Evolutionary conservation across 2,113 vertebrate species (phyloP).

Genomic region (Puffinus mauretanicus): DNA sequence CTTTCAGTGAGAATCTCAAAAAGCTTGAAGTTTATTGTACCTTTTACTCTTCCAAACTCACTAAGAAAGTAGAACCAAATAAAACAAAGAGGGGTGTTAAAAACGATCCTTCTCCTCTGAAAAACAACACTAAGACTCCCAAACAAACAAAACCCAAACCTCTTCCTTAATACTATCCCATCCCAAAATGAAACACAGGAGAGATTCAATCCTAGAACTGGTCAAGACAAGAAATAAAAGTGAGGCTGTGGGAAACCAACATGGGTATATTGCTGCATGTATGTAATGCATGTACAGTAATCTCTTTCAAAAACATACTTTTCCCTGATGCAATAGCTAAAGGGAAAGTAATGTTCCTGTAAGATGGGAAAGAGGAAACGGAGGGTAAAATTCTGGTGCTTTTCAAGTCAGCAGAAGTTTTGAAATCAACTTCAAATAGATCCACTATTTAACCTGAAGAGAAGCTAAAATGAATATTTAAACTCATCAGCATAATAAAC

Average conservation of each 20-base stretch:
- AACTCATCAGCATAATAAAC: conserved; percentile 8
- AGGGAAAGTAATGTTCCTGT: neutral
- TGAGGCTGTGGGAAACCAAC: neutral
- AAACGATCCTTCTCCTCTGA: neutral
- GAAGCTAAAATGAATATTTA: conserved; percentile 30
- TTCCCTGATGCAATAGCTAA: neutral
- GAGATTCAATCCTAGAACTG: neutral
- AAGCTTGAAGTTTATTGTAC: neutral
- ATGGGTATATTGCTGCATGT: neutral
- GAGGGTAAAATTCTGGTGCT: neutral
- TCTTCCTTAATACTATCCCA: neutral
- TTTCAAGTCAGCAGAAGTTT: neutral
- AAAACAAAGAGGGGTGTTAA: neutral
- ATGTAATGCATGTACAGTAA: neutral
- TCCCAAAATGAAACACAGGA: neutral
- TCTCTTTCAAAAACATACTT: neutral
- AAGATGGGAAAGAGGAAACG: neutral
- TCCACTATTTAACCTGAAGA: conserved; percentile 18
- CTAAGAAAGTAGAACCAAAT: neutral
- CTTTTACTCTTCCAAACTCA: neutral
- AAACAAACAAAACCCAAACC: neutral
- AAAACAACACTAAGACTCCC: neutral
- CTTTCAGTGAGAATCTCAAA: neutral
- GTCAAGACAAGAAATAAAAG: neutral
- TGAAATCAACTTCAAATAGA: neutral